Evolutionary conservation across 2,113 vertebrate genomes (phyloP), one percentile per base, ranked within the genome.

Genomic region (Phyllostomus discolor): DNA sequence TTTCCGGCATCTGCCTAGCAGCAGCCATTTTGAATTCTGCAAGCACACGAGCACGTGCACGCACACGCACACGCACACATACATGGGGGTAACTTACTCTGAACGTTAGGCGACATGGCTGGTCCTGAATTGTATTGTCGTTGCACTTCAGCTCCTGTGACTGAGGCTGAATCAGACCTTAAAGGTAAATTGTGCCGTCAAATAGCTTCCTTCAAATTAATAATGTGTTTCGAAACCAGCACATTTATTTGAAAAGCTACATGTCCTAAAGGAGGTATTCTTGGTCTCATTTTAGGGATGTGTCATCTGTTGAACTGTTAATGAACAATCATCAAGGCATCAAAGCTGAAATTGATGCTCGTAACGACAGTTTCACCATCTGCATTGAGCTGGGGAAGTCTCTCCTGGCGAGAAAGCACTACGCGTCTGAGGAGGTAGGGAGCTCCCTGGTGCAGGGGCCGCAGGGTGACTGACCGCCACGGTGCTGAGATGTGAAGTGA

Each of bases 321-420:
- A 99, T 99, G 99, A 99, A 99, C 98, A 99, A 99, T 98, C 99
- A 99, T 93, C 99, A 99, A 98, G 99, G 99, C 35, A 99, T 99
- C 98, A 99, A 99, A 97, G 99, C 99, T 0, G 99, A 99, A 98
- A 99, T 99, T 0, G 99, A 99, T 35, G 99, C 99, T 50, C 99
- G 99, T 0, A 99, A 99, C 2, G 99, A 99, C 99, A 99, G 99
- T 97, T 99, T 99, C 97, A 99, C 99, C 0, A 97, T 99, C 78
- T 99, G 99, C 97, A 99, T 99, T 72, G 99, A 99, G 98, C 99
- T 99, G 4, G 99, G 99, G 81, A 99, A 99, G 83, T 98, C 99
- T 41, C 99, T 99, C 93, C 98, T 99, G 98, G 99, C 99, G 54
- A 98, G 99, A 70, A 99, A 99, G 93, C 99, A 99, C 98, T 99